Conservation (phyloP, 2,888 invertebrate species). For the Oscheius myriophilus region DNA sequence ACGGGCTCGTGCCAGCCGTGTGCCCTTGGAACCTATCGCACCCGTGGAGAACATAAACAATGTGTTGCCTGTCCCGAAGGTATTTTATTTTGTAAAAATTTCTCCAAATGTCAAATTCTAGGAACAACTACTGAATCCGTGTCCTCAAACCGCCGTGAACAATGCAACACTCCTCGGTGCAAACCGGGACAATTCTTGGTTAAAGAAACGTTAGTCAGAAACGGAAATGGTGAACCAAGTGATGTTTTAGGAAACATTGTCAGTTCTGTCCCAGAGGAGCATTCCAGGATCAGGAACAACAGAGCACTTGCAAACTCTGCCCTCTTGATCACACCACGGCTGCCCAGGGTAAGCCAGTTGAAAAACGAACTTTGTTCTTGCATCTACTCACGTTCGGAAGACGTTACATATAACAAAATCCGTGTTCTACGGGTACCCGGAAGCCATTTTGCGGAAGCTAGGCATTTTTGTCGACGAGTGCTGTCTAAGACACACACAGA, state of each 20-base stretch:
- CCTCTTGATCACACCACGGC: constrained; percentile 89
- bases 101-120: not conserved
- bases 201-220: constrained; percentile 77
- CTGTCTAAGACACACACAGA: too few relatives aligned
- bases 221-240: not conserved
- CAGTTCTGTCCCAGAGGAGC: constrained; percentile 89
- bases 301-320: constrained; percentile 88
- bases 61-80: constrained; percentile 85
- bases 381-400: too few relatives aligned
- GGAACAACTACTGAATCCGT: constrained; percentile 88
- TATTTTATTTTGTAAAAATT: not conserved
- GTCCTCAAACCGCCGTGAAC: constrained; percentile 85
- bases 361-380: too few relatives aligned
- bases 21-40: constrained; percentile 86
- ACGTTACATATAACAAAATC: too few relatives aligned
- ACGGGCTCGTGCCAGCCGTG: constrained; percentile 92
- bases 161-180: constrained; percentile 86
- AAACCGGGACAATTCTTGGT: constrained; percentile 89
- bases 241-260: constrained; percentile 79
- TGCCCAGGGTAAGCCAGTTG: constrained; percentile 42
- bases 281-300: constrained; percentile 90
- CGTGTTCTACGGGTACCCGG: too few relatives aligned
- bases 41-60: constrained; percentile 86
- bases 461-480: too few relatives aligned
- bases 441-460: too few relatives aligned